These are phyloP conservation scores for Aelia acuminata DNA, from an alignment of 2,888 invertebrate species.

Conservation along the genomic window DNA sequence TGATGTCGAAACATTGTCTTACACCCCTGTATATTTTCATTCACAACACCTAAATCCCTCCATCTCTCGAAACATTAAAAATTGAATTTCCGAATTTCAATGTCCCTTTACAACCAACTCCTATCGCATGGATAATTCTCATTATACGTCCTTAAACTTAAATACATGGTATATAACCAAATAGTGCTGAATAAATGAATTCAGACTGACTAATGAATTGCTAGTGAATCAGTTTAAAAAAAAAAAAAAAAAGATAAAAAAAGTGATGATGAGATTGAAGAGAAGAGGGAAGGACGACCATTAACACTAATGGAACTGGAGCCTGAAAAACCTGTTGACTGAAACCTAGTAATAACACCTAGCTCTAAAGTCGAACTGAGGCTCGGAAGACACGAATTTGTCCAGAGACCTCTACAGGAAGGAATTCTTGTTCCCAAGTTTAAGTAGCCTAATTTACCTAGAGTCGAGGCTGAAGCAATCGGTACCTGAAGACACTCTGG, in stretches of 20 bases:
- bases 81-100: no score
- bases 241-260: not conserved
- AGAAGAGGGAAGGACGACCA: not conserved
- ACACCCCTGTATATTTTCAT: no score
- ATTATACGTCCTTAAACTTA: no score
- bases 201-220: not conserved
- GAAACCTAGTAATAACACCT: not conserved
- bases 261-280: not conserved
- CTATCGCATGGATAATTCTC: no score
- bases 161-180: no score
- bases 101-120: no score
- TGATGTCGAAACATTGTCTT: no score
- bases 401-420: not conserved
- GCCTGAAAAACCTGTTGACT: not conserved
- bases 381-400: not conserved
- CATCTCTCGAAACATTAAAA: no score
- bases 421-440: not conserved
- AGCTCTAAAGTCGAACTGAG: not conserved
- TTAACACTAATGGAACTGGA: constrained; percentile 25
- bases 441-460: no score
- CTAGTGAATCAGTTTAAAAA: not conserved
- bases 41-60: no score
- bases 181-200: not conserved
- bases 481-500: no score
- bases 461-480: no score